Evolutionary conservation across 1,140 invertebrate species (phyloP).

Genomic region (Heliconius hewitsoni): DNA sequence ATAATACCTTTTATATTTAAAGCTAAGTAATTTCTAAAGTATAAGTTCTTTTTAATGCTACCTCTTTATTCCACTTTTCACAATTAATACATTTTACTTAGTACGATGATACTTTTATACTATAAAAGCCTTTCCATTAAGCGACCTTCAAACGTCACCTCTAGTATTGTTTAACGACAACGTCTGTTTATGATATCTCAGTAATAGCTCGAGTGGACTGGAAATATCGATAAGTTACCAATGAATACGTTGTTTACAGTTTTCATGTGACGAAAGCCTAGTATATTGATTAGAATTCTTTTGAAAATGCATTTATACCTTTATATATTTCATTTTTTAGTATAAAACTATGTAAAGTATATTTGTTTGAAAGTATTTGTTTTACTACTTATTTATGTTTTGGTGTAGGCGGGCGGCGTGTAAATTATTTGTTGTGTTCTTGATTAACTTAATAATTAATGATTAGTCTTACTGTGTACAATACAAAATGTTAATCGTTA

Average conservation of each 20-base stretch:
- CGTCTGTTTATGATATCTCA: slow-evolving; percentile 1
- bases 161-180: background rate
- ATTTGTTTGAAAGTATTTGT: no score
- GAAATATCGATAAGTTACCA: background rate
- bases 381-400: no score
- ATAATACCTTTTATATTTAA: background rate
- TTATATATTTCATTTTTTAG: no score
- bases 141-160: background rate
- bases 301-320: no score
- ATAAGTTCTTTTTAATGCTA: background rate
- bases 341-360: no score
- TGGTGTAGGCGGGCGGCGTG: no score
- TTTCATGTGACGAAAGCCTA: no score
- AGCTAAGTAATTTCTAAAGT: background rate
- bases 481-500: no score
- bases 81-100: background rate
- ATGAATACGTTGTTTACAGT: background rate
- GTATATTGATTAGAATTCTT: no score
- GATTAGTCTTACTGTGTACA: no score
- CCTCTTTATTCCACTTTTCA: background rate
- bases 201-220: slow-evolving; percentile 2
- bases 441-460: no score
- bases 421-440: no score
- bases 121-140: background rate
- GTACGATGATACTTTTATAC: background rate